Base-by-base conservation (phyloP, 2,888 invertebrate species). In the Bruchidius siliquastri region DNA sequence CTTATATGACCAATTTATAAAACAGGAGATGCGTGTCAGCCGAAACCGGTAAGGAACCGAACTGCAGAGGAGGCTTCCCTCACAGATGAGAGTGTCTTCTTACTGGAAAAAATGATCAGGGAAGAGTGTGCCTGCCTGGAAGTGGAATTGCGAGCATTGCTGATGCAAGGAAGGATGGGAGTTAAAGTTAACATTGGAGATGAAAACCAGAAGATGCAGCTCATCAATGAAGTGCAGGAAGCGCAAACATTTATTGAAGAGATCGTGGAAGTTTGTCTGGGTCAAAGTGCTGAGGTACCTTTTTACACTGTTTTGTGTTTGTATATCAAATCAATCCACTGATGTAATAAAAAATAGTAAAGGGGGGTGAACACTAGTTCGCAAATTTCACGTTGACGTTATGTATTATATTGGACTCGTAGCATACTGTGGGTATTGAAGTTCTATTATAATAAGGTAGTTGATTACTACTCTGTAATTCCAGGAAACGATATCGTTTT, bases 111-210 rank as follows among this genome's bases (percentile, higher is more conserved):
- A 77, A 90, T 92, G 87, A 89, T 92, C 0, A 83, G 88, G 21
- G 90, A 91, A 75, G 92, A 93, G 85, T 90, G 92, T 0, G 87
- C 89, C 67, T 88, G 89, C 49, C 92, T 94, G 81, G 91, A 92
- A 81, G 86, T 87, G 77, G 93, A 94, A 80, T 81, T 94, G 22
- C 89, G 89, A 76, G 90, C 90, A 75, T 87, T 93, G 77, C 87
- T 90, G 77, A 84, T 88, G 20, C 89, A 90, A 74, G 89, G 90
- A 0, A 85, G 85, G 21, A 86, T 87, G 1, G 88, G 90, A 75
- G 85, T 87, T 2, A 87, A 89, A 83, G 88, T 91, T 77, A 91
- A 91, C 0, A 87, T 88, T 0, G 89, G 90, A 4, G 88, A 88
- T 13, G 91, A 8, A 26, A 8, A n/a, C n/a, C n/a, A 92, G 77